Conservation (phyloP, 2,797 vertebrate species). For the Hoplostethus mediterraneus region DNA sequence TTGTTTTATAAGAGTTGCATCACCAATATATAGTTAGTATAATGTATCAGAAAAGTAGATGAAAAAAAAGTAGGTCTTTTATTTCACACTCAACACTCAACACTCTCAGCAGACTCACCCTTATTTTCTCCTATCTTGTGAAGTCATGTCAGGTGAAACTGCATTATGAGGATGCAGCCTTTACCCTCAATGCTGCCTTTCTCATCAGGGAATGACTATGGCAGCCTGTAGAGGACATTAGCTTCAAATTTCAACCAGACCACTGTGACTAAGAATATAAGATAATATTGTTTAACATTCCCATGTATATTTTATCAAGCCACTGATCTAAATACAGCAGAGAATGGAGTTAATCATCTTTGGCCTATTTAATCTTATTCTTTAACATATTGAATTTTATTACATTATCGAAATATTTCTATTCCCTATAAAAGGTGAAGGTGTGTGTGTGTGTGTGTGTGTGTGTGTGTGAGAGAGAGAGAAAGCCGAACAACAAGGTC, state of each 20-base stretch:
- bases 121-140: conserved; percentile 1
- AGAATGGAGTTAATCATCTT: background rate
- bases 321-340: conserved; percentile 23
- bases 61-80: background rate
- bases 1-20: background rate
- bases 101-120: conserved; percentile 53
- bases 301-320: conserved; percentile 42
- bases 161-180: background rate
- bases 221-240: conserved; percentile 56
- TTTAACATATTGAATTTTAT: conserved; percentile 25
- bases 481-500: conserved; percentile 13
- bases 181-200: conserved; percentile 19
- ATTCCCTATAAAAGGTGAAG: conserved; percentile 23
- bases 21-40: background rate
- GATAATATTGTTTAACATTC: conserved; percentile 11
- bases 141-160: too few relatives aligned
- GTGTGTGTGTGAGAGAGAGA: conserved; percentile 29
- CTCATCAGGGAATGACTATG: conserved; percentile 37
- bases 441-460: conserved; percentile 22
- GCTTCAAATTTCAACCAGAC: conserved; percentile 65
- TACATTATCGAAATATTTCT: conserved; percentile 44
- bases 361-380: conserved; percentile 14
- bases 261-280: conserved; percentile 71
- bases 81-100: conserved; percentile 36
- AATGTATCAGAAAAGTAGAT: background rate